Conservation (phyloP, 35 echinoderm and acorn worm genomes). For the Apostichopus parvimensis region DNA sequence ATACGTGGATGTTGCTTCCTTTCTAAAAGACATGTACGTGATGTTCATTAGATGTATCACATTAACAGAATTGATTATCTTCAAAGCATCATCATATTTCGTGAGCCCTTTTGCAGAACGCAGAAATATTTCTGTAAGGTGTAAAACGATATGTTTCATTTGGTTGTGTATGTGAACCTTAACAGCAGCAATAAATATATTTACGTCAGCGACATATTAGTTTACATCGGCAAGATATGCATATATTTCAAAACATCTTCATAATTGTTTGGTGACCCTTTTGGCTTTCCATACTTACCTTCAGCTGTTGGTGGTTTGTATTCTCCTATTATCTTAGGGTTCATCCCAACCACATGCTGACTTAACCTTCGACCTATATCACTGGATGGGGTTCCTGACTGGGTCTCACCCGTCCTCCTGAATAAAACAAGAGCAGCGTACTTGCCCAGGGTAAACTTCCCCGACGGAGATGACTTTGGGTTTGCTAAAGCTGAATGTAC, state of each 20-base stretch:
- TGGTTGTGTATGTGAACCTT: too few species aligned
- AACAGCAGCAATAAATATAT: too few species aligned
- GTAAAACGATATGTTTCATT: too few species aligned
- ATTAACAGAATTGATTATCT: too few species aligned
- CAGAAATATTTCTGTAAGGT: too few species aligned
- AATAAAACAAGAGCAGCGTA: slow-evolving; percentile 81
- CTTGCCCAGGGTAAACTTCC: slow-evolving; percentile 77
- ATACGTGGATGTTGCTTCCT: rapidly evolving
- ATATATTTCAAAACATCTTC: neutral
- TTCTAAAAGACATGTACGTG: too few species aligned
- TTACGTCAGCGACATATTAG: neutral
- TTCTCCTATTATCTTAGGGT: slow-evolving; percentile 83
- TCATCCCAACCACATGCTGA: slow-evolving; percentile 99
- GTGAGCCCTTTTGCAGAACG: too few species aligned
- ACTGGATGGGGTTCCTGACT: slow-evolving; percentile 42
- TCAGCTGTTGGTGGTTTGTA: slow-evolving; percentile 63
- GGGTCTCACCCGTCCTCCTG: slow-evolving; percentile 52
- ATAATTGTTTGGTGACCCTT: neutral
- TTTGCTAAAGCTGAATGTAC: slow-evolving; percentile 73
- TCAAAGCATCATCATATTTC: too few species aligned
- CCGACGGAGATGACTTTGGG: slow-evolving; percentile 44
- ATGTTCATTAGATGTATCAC: too few species aligned
- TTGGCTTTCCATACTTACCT: slow-evolving; percentile 12
- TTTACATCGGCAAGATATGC: neutral
- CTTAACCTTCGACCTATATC: slow-evolving; percentile 76